Conservation (phyloP, 2,797 vertebrate species). For the Naso thynnoides region DNA sequence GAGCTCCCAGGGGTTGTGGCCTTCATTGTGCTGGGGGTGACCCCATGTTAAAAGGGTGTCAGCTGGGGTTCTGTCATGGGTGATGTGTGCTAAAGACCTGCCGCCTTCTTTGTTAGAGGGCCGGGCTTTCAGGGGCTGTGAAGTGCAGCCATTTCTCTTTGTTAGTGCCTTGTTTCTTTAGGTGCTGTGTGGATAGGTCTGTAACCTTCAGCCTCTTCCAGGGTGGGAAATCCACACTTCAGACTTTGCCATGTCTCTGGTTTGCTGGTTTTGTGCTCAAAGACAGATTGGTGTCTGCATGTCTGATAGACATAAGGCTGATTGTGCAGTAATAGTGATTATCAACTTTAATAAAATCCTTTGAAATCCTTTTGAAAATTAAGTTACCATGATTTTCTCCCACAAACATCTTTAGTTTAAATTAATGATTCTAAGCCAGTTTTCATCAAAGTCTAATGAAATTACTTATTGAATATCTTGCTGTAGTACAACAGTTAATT, state of each 20-base stretch:
- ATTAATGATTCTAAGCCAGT: background rate
- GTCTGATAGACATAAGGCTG: slow-evolving; percentile 55
- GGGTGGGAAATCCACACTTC: slow-evolving; percentile 67
- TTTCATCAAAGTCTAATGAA: slow-evolving; percentile 9
- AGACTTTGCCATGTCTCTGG: slow-evolving; percentile 62
- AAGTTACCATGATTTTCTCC: slow-evolving; percentile 4
- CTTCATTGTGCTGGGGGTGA: slow-evolving; percentile 80
- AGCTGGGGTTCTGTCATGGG: slow-evolving; percentile 83
- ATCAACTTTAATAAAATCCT: no score
- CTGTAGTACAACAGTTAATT: no score
- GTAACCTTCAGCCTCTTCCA: slow-evolving; percentile 65
- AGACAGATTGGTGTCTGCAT: slow-evolving; percentile 73
- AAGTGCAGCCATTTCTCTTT: slow-evolving; percentile 79
- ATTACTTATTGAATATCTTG: background rate
- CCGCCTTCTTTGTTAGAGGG: slow-evolving; percentile 81
- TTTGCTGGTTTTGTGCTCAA: slow-evolving; percentile 55
- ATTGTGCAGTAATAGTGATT: no score
- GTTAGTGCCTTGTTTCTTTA: slow-evolving; percentile 66
- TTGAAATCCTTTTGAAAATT: no score
- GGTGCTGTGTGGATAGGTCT: slow-evolving; percentile 57
- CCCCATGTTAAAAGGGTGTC: slow-evolving; percentile 86
- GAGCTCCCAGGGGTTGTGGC: slow-evolving; percentile 80
- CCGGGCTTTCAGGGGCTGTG: slow-evolving; percentile 74
- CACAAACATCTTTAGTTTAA: slow-evolving; percentile 7
- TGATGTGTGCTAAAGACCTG: slow-evolving; percentile 83